Conservation (phyloP, 2,113 vertebrate genomes). For the Trogon surrucura region DNA sequence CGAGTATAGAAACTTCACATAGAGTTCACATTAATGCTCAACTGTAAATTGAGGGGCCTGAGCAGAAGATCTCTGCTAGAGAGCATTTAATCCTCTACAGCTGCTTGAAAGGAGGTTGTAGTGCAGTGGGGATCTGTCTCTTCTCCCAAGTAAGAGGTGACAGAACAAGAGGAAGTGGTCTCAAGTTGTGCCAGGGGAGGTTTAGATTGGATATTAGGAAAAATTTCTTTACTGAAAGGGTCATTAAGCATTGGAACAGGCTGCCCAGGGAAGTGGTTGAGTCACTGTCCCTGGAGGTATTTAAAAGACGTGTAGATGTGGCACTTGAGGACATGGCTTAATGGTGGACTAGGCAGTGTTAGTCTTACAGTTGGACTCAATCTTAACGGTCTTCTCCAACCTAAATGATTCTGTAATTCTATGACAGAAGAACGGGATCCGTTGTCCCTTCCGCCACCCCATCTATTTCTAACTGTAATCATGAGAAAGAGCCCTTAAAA, state of each 20-base stretch:
- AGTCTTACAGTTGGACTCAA: not conserved
- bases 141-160: not conserved
- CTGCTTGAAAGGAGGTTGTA: not conserved
- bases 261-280: not conserved
- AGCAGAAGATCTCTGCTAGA: not conserved
- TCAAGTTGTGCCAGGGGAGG: not conserved
- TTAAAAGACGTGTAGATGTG: not conserved
- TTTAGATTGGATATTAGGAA: not conserved
- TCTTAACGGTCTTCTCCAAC: not conserved
- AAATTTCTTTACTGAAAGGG: not conserved
- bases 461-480: not conserved
- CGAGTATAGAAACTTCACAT: rapidly evolving
- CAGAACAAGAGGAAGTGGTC: not conserved
- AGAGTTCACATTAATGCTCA: not conserved
- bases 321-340: rapidly evolving
- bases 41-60: not conserved
- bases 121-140: rapidly evolving
- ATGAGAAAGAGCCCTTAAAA: not conserved
- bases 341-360: not conserved
- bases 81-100: not conserved
- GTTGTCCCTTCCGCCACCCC: rapidly evolving
- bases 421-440: not conserved
- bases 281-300: not conserved
- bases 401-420: not conserved
- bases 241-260: not conserved